Conservation (phyloP, 2,113 vertebrate species). For the Malurus elegans region DNA sequence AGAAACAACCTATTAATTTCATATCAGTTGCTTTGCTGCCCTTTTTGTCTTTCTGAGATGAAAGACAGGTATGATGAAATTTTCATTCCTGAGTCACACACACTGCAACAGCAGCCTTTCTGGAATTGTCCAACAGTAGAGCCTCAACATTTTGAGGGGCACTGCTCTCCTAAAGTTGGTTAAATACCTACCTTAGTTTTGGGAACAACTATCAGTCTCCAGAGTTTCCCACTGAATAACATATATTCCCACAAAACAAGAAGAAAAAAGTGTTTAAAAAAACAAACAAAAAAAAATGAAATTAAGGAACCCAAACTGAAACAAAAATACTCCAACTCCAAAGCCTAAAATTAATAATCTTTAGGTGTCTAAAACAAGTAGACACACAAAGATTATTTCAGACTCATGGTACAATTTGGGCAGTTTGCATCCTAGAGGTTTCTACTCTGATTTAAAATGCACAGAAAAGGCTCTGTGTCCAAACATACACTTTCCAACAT, state of each 20-base stretch:
- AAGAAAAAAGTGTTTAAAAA: not conserved
- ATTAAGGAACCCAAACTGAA: not conserved
- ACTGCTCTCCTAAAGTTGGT: not conserved
- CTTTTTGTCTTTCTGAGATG: not conserved
- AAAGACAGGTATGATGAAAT: not conserved
- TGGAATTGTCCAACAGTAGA: not conserved
- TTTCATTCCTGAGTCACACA: not conserved
- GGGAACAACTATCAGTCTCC: not conserved
- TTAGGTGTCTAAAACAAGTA: not conserved
- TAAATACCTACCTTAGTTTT: not conserved
- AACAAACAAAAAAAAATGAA: not conserved
- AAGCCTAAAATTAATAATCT: not conserved
- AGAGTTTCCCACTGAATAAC: not conserved
- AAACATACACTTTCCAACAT: not conserved
- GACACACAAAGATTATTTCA: not conserved
- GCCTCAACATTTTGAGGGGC: not conserved
- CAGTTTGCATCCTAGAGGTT: not conserved
- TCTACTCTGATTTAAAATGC: not conserved
- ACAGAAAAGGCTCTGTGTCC: not conserved
- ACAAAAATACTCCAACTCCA: not conserved
- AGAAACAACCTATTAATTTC: not conserved
- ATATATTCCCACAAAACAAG: not conserved
- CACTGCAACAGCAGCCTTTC: not conserved
- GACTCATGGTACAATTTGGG: not conserved
- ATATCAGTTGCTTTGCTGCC: not conserved